Evolutionary conservation across 2,888 invertebrate species (phyloP), one percentile per base, ranked within the genome.

Genomic region (Caenorhabditis plicata): DNA sequence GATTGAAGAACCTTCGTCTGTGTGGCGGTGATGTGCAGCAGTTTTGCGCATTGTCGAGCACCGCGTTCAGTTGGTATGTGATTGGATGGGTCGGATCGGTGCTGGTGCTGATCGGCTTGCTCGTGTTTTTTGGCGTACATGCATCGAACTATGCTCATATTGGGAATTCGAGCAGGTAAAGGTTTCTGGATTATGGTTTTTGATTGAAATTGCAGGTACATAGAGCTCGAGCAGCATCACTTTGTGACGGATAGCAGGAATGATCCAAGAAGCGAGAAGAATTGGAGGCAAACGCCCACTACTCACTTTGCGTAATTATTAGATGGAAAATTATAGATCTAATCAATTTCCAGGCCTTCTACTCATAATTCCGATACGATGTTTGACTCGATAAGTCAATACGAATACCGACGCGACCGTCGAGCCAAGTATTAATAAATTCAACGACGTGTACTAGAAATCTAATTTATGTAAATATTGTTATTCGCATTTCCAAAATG

Each of bases 131-230:
- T 73, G 92, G 93, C 90, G 93, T 93, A 81, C 84, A 94, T 52
- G 88, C 93, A 0, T 92, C 94, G 0, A 94, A 94, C 81, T 94
- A 93, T 81, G 92, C 93, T 8, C 93, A 93, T 79, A 92, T 94
- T 74, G 86, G 92, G 53, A 93, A 92, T 78, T 92, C 92, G 80
- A 91, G 91, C 81, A 92, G 92, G 82, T 90, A 19, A 20, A 36
- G 17, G 5, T 19, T 15, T 33, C 33, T 7, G 17, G 4, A 33
- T n/a, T 15, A 4, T 13, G 5, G 17, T 33, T 33, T 8, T 33
- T n/a, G 7, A 13, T 4, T 7, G 8, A 36, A n/a, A n/a, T 36
- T 36, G 5, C 8, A 38, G 38, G 4, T 38, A 38, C n/a, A 23
- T 38, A 8, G 38, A 38, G 20, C 13, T 38, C n/a, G n/a, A n/a